phyloP scores from a whole-genome alignment of 2,113 vertebrate species.

The Rattus rattus region DNA sequence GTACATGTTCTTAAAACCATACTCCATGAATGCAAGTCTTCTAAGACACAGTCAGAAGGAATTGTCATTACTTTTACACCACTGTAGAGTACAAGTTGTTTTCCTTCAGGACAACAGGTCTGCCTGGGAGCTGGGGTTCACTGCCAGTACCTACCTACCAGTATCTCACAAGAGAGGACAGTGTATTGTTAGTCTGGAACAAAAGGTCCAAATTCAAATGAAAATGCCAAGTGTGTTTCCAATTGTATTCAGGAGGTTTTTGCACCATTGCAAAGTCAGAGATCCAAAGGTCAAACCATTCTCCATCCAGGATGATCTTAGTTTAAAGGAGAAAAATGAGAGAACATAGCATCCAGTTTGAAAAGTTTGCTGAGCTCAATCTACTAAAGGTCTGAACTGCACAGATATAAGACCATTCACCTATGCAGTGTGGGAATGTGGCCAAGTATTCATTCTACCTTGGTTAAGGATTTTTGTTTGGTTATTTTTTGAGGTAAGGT shows the following conservation, averaged over 20 bases:
- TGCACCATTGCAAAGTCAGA: neutral
- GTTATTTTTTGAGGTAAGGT: neutral
- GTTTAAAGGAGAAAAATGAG: slow-evolving; percentile 2
- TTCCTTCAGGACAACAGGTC: neutral
- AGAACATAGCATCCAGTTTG: neutral
- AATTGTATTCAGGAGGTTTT: neutral
- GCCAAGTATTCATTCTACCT: neutral
- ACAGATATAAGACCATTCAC: neutral
- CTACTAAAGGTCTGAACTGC: neutral
- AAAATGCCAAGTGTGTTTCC: neutral
- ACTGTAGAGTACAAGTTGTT: neutral
- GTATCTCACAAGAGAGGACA: neutral
- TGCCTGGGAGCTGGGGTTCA: neutral
- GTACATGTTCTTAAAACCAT: neutral
- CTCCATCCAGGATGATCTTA: neutral
- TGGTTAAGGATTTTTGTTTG: neutral
- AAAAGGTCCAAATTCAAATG: neutral
- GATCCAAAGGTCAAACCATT: neutral
- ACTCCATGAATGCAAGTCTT: neutral
- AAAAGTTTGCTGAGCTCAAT: neutral
- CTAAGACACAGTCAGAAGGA: slow-evolving; percentile 8
- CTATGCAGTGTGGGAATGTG: neutral
- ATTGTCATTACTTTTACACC: neutral
- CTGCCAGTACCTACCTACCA: no score
- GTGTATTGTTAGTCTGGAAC: neutral